Evolutionary conservation across 2,888 invertebrate genomes (phyloP).

Genomic region (Carabus problematicus): DNA sequence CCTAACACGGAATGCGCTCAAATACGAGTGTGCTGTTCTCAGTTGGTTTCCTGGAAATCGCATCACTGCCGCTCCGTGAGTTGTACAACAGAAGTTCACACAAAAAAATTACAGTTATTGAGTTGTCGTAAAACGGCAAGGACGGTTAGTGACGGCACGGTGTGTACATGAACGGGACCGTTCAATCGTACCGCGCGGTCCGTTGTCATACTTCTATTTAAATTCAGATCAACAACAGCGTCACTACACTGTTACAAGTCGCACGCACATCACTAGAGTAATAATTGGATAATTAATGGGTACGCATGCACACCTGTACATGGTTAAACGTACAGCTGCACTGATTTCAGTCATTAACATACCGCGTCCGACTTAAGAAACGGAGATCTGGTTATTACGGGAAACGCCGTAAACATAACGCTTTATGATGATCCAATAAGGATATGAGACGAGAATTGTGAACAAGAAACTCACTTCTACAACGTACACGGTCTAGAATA

Average conservation of each 20-base stretch:
- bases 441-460: too few relatives aligned
- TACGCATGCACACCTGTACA: too few relatives aligned
- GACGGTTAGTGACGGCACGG: not conserved
- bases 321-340: too few relatives aligned
- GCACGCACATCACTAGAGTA: not conserved
- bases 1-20: slow-evolving; percentile 14
- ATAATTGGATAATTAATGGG: too few relatives aligned
- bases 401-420: too few relatives aligned
- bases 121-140: not conserved
- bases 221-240: slow-evolving; percentile 26
- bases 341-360: too few relatives aligned
- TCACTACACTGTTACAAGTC: not conserved
- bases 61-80: slow-evolving; percentile 1
- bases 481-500: too few relatives aligned
- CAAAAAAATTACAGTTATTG: not conserved
- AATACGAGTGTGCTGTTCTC: not conserved
- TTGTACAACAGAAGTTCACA: not conserved
- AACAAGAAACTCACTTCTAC: too few relatives aligned
- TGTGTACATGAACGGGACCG: slow-evolving; percentile 11
- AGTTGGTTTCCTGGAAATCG: slow-evolving; percentile 15
- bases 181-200: slow-evolving; percentile 30
- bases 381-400: too few relatives aligned
- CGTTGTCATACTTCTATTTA: slow-evolving; percentile 16
- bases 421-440: too few relatives aligned
- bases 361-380: too few relatives aligned